A percentile compares a stretch with the other conserved stretches of the same genome.
These are phyloP conservation scores for Trinorchestia longiramus DNA, from an alignment of 1,140 invertebrate species.

Conservation along the genomic window DNA sequence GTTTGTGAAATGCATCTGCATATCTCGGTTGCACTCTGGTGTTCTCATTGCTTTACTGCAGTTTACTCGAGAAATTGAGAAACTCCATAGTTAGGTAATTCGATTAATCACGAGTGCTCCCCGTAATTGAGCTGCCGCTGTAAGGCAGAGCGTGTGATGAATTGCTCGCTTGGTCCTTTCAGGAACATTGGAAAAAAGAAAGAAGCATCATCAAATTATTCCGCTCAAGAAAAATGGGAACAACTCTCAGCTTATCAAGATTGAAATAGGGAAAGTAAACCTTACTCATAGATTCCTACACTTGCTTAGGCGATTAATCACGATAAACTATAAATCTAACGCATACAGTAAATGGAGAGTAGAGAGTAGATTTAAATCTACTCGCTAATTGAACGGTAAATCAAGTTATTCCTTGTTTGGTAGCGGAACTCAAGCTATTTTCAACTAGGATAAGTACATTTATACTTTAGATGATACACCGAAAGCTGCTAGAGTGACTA, in stretches of 20 bases:
- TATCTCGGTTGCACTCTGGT: no score
- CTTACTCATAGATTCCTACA: background rate
- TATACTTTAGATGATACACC: no score
- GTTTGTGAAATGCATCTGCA: no score
- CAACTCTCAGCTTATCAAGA: background rate
- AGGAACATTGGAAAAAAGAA: background rate
- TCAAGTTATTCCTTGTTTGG: no score
- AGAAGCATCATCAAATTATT: background rate
- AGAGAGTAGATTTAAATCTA: no score
- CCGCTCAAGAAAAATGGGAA: background rate
- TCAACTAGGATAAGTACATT: no score
- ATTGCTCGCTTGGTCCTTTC: background rate
- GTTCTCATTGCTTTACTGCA: background rate
- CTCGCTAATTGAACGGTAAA: no score
- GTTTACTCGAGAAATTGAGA: background rate
- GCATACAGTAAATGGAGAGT: no score
- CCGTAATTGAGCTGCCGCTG: background rate
- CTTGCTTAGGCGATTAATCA: no score
- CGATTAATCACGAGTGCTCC: background rate
- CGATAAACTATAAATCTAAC: no score
- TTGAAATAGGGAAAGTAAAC: background rate
- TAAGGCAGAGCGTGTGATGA: background rate
- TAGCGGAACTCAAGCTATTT: no score
- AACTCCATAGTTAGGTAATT: background rate
- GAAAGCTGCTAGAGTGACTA: no score